Conservation (phyloP, 2,888 invertebrate genomes). For the Salticus scenicus region DNA sequence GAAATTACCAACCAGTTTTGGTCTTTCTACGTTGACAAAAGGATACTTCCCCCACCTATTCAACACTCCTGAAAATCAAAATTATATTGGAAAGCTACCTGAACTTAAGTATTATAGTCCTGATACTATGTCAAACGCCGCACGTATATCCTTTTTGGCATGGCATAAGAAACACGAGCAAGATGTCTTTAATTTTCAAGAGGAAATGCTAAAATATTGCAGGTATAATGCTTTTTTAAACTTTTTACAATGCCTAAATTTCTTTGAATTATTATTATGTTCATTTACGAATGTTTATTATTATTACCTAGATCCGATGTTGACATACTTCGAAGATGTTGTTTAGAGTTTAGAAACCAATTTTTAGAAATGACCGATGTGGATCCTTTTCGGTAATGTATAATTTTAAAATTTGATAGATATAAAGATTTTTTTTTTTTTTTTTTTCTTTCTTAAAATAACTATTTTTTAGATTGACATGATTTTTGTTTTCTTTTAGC, state of each 20-base stretch:
- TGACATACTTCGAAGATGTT: not conserved
- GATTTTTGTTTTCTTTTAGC: not conserved
- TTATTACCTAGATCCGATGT: not conserved
- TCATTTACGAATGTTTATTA: too few species aligned
- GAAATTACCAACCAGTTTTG: slow-evolving; percentile 33
- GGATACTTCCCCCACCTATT: slow-evolving; percentile 52
- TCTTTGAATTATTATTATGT: not conserved
- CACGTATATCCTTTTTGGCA: not conserved
- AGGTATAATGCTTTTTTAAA: not conserved
- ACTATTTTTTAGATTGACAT: too few species aligned
- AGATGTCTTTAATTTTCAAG: not conserved
- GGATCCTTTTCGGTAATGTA: slow-evolving; percentile 5
- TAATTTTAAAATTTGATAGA: too few species aligned
- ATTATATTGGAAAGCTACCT: slow-evolving; percentile 9
- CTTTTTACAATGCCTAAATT: not conserved
- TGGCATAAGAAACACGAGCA: not conserved
- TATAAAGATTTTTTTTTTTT: too few species aligned
- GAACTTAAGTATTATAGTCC: not conserved
- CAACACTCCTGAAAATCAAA: slow-evolving; percentile 28
- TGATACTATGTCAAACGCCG: not conserved
- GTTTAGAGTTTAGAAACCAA: not conserved
- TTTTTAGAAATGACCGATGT: not conserved
- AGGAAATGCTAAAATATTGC: not conserved
- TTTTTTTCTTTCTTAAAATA: too few species aligned
- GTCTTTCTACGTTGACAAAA: slow-evolving; percentile 21